phyloP scores from a whole-genome alignment of 2,113 vertebrate species.

The Salvelinus fontinalis region DNA sequence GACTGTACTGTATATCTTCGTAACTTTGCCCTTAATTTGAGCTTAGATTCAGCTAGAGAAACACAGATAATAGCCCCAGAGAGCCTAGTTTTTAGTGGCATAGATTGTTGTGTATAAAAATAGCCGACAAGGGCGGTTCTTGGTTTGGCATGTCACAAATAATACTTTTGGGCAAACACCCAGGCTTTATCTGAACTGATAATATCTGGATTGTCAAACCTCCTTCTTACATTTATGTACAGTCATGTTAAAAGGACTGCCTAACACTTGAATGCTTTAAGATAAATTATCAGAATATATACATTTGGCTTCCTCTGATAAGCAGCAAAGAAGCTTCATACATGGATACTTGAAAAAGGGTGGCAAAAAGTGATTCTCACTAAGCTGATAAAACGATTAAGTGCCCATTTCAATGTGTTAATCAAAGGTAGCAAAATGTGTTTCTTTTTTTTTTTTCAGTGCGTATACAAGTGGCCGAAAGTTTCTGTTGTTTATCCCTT shows the following conservation, averaged over 20 bases:
- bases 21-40: not conserved
- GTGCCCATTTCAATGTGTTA: not conserved
- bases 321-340: not conserved
- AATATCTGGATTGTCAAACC: no score
- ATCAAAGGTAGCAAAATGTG: not conserved
- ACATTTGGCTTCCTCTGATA: constrained; percentile 36
- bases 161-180: constrained; percentile 13
- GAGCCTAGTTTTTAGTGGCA: not conserved
- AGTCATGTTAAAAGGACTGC: not conserved
- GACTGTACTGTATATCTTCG: not conserved
- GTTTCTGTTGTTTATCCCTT: constrained; percentile 2
- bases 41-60: not conserved
- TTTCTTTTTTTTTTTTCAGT: not conserved
- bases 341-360: not conserved
- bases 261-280: not conserved
- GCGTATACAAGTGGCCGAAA: not conserved
- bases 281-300: not conserved
- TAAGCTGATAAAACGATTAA: not conserved
- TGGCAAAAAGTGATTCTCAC: not conserved
- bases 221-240: no score
- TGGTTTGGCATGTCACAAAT: constrained; percentile 52
- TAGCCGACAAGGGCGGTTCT: constrained; percentile 21
- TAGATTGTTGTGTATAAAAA: not conserved
- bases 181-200: no score
- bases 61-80: constrained; percentile 8